Percentiles rank a stretch among this genome's conserved stretches.
These are phyloP conservation scores for Sula dactylatra DNA, from an alignment of 2,113 vertebrate genomes.

Conservation along the genomic window DNA sequence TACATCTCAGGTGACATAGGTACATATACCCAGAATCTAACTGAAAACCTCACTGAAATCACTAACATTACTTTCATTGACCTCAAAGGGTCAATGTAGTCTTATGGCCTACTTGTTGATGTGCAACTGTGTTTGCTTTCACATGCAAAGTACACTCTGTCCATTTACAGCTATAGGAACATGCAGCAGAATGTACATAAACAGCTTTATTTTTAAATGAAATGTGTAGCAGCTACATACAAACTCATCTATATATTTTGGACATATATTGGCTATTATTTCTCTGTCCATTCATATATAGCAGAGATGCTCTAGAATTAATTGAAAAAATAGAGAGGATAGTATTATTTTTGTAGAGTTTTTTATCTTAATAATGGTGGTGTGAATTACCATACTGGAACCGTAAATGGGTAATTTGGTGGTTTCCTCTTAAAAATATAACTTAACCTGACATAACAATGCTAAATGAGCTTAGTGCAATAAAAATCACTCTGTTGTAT, in stretches of 20 bases:
- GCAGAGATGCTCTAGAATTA: background rate
- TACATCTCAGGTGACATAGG: background rate
- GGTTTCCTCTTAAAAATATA: background rate
- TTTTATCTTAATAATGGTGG: background rate
- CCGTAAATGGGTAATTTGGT: background rate
- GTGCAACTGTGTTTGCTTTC: background rate
- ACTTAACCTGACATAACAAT: background rate
- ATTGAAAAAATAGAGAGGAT: background rate
- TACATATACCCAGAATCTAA: background rate
- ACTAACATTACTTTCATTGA: background rate
- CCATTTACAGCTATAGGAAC: background rate
- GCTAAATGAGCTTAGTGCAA: background rate
- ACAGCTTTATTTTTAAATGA: background rate
- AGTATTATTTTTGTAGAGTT: background rate
- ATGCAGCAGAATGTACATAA: background rate
- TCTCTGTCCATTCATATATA: background rate
- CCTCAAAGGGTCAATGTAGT: background rate
- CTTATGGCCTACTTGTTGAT: background rate
- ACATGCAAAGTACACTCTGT: background rate
- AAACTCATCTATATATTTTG: background rate
- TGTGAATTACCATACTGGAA: background rate
- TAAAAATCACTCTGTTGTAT: background rate
- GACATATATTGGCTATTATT: background rate
- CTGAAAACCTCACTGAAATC: background rate
- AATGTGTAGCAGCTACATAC: background rate